phyloP scores from a whole-genome alignment of 2,113 vertebrate species.

The Bothrops jararaca region DNA sequence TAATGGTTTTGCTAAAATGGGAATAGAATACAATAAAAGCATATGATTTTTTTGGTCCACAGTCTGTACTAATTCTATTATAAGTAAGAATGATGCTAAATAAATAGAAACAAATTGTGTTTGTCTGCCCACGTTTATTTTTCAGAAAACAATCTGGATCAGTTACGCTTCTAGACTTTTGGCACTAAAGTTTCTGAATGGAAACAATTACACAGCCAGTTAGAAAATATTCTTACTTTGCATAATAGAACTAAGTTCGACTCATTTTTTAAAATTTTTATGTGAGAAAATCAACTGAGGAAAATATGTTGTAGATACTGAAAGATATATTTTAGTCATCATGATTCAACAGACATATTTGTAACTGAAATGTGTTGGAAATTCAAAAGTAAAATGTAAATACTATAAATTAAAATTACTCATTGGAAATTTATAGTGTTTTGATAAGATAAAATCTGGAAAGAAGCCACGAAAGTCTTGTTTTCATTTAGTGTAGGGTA shows the following conservation, averaged over 20 bases:
- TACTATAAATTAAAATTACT: background rate
- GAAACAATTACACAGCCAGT: background rate
- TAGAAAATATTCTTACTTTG: background rate
- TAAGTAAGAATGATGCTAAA: slow-evolving; percentile 33
- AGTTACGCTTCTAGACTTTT: slow-evolving; percentile 42
- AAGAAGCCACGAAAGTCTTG: background rate
- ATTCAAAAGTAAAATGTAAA: background rate
- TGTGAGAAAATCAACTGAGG: background rate
- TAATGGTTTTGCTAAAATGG: background rate
- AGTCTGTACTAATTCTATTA: slow-evolving; percentile 12
- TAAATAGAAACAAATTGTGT: slow-evolving; percentile 44
- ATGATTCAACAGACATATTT: background rate
- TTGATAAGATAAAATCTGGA: slow-evolving; percentile 13
- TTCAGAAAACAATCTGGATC: slow-evolving; percentile 46
- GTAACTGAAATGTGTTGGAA: background rate
- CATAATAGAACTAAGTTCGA: background rate
- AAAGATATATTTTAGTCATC: background rate
- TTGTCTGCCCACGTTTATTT: slow-evolving; percentile 50
- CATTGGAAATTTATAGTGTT: background rate
- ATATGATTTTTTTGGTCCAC: background rate
- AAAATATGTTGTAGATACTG: background rate
- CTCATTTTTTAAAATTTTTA: background rate
- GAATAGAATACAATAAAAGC: background rate
- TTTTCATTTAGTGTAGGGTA: background rate
- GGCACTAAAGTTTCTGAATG: slow-evolving; percentile 35